These are phyloP conservation scores for Lasioglossum pauxillum DNA, from an alignment of 2,888 invertebrate genomes.

Conservation along the genomic window DNA sequence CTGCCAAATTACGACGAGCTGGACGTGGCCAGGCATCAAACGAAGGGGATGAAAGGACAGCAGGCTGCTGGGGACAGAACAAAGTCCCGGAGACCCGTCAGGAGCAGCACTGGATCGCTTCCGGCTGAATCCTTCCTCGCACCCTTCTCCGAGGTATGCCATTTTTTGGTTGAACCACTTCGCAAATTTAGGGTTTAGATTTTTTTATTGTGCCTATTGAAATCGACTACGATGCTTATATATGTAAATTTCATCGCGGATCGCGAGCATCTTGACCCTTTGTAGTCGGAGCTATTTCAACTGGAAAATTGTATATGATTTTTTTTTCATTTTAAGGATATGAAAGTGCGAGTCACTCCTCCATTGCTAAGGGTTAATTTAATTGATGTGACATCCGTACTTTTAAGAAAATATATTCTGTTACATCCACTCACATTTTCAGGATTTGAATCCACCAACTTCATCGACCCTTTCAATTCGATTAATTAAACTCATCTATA, in stretches of 20 bases:
- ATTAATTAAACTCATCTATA: no score
- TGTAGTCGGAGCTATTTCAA: no score
- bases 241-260: neutral
- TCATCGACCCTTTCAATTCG: no score
- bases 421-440: no score
- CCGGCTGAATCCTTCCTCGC: slow-evolving; percentile 67
- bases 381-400: neutral
- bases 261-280: no score
- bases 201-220: neutral
- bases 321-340: no score
- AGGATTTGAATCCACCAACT: no score
- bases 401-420: neutral
- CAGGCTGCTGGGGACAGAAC: slow-evolving; percentile 63
- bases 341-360: no score
- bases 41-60: slow-evolving; percentile 74
- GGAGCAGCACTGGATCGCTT: slow-evolving; percentile 74
- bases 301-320: no score
- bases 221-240: neutral
- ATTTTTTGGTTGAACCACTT: neutral
- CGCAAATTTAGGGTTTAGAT: neutral
- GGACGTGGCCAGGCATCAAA: slow-evolving; percentile 66
- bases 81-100: slow-evolving; percentile 74
- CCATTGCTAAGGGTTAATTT: neutral
- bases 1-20: slow-evolving; percentile 86
- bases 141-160: slow-evolving; percentile 70